Evolutionary conservation across 2,888 invertebrate species (phyloP).

Genomic region (Choristoneura rosaceana): DNA sequence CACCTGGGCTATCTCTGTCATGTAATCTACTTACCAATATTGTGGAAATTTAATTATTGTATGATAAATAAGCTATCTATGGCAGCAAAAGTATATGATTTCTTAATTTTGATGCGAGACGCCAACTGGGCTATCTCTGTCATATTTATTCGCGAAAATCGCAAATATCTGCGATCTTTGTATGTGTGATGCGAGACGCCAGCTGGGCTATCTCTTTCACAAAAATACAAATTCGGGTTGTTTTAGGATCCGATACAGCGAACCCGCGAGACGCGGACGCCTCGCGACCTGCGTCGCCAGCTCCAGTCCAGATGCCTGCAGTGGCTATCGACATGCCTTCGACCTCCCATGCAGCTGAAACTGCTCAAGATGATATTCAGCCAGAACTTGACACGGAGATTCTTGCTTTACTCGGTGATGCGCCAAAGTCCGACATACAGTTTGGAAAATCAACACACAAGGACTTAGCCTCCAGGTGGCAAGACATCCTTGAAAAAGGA

Average conservation of each 20-base stretch:
- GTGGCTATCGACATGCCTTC: neutral
- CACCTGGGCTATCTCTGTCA: no score
- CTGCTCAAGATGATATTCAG: neutral
- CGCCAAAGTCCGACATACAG: neutral
- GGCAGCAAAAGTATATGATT: no score
- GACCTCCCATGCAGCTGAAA: no score
- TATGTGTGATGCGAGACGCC: neutral
- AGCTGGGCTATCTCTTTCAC: neutral
- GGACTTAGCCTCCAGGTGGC: neutral
- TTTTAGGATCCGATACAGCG: neutral
- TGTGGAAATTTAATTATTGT: no score
- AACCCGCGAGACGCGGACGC: neutral
- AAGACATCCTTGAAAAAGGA: neutral
- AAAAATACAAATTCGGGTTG: neutral
- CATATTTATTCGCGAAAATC: no score
- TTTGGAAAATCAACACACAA: neutral
- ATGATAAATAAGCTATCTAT: no score
- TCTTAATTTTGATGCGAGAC: neutral
- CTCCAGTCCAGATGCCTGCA: neutral
- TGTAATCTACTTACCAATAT: no score
- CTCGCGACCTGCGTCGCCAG: no score
- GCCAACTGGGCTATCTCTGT: conserved; percentile 2
- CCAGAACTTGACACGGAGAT: neutral
- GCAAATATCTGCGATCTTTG: no score
- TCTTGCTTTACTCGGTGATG: neutral